A percentile compares a stretch with the other conserved stretches of the same genome.
Evolutionary conservation across 2,888 invertebrate genomes (phyloP).

Genomic region (Leptopilina myrica): DNA sequence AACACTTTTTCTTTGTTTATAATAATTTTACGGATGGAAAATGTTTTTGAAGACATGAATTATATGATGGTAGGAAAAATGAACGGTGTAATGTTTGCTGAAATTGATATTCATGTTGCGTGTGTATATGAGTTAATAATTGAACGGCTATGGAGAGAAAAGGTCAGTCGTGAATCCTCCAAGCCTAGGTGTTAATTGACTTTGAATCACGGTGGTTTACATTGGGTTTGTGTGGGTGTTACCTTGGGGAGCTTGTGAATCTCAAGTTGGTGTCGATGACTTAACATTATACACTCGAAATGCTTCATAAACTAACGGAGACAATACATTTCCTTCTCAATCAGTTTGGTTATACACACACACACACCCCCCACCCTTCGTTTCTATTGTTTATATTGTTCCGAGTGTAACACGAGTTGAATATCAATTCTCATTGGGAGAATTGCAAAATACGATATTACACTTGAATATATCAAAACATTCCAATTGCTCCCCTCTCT

Average conservation of each 20-base stretch:
- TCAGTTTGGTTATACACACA: neutral
- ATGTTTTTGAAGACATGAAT: too few relatives aligned
- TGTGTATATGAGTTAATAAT: neutral
- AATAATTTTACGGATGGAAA: too few relatives aligned
- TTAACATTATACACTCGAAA: constrained; percentile 15
- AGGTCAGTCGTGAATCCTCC: constrained; percentile 18
- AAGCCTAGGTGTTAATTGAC: constrained; percentile 29
- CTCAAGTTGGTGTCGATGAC: constrained; percentile 14
- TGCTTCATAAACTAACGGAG: neutral
- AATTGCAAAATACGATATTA: constrained; percentile 30
- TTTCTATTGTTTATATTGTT: constrained; percentile 26
- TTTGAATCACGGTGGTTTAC: constrained; percentile 16
- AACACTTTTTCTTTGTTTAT: too few relatives aligned
- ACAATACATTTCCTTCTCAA: constrained; percentile 27
- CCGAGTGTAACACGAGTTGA: constrained; percentile 5
- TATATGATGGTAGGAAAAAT: too few relatives aligned
- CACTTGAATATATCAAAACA: neutral
- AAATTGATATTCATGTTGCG: constrained; percentile 24
- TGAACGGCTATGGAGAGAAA: constrained; percentile 1
- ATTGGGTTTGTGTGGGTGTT: constrained; percentile 27
- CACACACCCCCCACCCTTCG: too few relatives aligned
- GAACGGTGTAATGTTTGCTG: neutral
- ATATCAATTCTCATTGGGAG: constrained; percentile 13
- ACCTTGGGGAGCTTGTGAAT: constrained; percentile 11
- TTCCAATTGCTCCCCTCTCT: neutral